phyloP scores from a whole-genome alignment of 2,888 invertebrate species.

The Tetragonula carbonaria region DNA sequence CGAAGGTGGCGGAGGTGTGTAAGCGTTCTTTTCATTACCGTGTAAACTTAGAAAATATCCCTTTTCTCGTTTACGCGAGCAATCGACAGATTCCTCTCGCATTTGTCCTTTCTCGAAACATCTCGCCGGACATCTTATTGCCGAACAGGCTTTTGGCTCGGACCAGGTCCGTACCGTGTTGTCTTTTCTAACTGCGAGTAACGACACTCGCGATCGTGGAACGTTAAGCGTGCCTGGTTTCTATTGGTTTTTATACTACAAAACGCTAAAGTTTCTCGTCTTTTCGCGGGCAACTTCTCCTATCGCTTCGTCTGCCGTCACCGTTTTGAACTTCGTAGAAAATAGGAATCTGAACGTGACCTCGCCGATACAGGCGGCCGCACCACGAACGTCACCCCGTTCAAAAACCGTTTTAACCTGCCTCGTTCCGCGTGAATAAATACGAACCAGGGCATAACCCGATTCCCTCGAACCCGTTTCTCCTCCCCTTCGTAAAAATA shows the following conservation, averaged over 20 bases:
- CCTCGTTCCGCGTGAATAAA: constrained; percentile 22
- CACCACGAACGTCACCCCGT: neutral
- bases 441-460: constrained; percentile 26
- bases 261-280: neutral
- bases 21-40: constrained; percentile 27
- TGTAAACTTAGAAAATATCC: constrained; percentile 24
- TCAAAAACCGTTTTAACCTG: neutral
- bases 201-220: constrained; percentile 10
- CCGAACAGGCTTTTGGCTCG: neutral
- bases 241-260: neutral
- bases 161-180: neutral
- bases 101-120: neutral
- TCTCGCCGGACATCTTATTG: neutral
- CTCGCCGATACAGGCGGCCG: constrained; percentile 44
- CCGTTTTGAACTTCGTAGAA: constrained; percentile 21
- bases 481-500: constrained; percentile 20
- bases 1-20: constrained; percentile 54
- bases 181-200: neutral
- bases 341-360: constrained; percentile 40
- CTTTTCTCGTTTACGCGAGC: neutral
- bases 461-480: neutral
- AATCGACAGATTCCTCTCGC: neutral
- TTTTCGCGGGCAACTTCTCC: neutral
- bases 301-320: constrained; percentile 30
- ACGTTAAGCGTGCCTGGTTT: constrained; percentile 18